phyloP scores from a whole-genome alignment of 2,888 invertebrate genomes.

The Reticulitermes lucifugus region DNA sequence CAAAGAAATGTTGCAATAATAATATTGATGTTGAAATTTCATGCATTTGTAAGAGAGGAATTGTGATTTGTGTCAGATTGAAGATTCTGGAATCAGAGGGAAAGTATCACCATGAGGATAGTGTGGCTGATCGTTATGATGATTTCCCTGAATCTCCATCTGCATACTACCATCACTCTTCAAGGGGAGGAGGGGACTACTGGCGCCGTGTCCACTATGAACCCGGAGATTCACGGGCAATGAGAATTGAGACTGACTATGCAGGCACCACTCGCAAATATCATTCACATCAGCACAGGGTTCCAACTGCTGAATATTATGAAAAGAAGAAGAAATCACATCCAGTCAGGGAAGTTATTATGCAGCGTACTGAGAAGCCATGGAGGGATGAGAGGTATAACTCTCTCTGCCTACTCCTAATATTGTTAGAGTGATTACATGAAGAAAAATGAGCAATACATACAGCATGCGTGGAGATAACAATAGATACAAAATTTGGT shows the following conservation, averaged over 20 bases:
- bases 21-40: too few species aligned
- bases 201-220: conserved; percentile 61
- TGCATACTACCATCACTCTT: conserved; percentile 59
- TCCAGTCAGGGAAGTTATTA: conserved; percentile 77
- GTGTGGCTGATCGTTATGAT: conserved; percentile 60
- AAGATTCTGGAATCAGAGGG: conserved; percentile 51
- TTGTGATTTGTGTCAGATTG: conserved; percentile 9
- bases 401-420: background rate
- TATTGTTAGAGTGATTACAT: too few species aligned
- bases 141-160: conserved; percentile 61
- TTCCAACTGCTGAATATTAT: conserved; percentile 50
- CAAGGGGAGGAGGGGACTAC: conserved; percentile 49
- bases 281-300: conserved; percentile 45
- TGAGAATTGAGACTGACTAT: conserved; percentile 58
- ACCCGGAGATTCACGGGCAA: conserved; percentile 51
- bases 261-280: conserved; percentile 58
- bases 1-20: too few species aligned
- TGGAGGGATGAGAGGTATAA: conserved; percentile 59
- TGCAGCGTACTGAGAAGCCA: conserved; percentile 72
- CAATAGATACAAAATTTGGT: too few species aligned
- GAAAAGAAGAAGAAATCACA: conserved; percentile 57
- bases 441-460: too few species aligned
- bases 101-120: conserved; percentile 59
- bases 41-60: too few species aligned
- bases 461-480: too few species aligned